These are phyloP conservation scores for Apistogramma diplotaenia DNA, from an alignment of 2,113 vertebrate genomes.

Conservation along the genomic window DNA sequence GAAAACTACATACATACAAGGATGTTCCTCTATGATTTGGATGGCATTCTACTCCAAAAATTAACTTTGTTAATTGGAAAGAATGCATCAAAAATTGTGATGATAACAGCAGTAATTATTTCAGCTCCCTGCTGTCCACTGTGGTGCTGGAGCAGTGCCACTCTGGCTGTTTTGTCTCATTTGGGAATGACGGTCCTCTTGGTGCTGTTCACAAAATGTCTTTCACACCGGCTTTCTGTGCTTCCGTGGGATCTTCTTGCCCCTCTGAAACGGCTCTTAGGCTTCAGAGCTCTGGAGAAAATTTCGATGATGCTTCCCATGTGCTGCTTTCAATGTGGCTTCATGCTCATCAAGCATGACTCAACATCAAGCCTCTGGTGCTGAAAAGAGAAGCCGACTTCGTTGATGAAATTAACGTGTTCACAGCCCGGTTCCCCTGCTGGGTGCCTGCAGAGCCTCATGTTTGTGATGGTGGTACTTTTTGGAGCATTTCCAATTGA, in stretches of 20 bases:
- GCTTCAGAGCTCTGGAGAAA: background rate
- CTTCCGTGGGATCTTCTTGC: background rate
- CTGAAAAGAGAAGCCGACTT: rapidly evolving
- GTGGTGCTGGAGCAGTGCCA: background rate
- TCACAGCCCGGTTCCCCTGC: background rate
- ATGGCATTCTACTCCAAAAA: background rate
- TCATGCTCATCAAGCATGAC: background rate
- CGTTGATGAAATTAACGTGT: background rate
- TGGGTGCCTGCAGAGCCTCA: no score
- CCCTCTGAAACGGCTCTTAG: background rate
- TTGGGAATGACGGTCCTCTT: background rate
- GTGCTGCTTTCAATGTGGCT: background rate
- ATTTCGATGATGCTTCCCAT: background rate
- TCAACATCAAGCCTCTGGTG: background rate
- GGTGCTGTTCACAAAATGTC: background rate
- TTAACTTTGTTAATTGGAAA: background rate
- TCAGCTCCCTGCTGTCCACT: background rate
- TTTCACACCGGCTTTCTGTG: background rate
- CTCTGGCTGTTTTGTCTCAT: background rate
- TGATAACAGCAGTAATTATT: background rate
- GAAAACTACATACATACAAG: background rate
- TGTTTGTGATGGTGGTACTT: background rate
- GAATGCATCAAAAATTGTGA: background rate
- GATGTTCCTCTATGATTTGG: background rate
- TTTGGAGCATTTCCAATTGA: background rate